Evolutionary conservation across 1,140 invertebrate species (phyloP).

Genomic region (Brachionus sp.): DNA sequence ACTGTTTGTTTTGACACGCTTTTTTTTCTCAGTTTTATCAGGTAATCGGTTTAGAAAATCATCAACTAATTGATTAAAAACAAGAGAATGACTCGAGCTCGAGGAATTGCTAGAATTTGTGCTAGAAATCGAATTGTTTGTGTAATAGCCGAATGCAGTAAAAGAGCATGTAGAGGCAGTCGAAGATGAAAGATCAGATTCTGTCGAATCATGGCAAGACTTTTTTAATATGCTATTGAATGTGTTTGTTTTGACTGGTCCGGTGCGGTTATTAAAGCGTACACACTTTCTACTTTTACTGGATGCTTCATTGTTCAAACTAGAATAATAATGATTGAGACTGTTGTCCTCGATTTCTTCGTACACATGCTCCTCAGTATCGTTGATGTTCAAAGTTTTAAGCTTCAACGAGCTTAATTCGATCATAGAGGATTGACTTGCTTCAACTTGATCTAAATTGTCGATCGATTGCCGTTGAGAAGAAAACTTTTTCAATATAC

Average conservation of each 20-base stretch:
- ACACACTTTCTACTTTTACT: conserved; percentile 14
- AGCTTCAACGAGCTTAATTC: not conserved
- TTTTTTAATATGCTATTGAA: not conserved
- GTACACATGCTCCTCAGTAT: not conserved
- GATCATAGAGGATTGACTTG: not conserved
- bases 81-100: not conserved
- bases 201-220: not conserved
- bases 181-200: not conserved
- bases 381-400: not conserved
- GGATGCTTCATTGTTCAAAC: not conserved
- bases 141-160: not conserved
- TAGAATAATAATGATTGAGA: not conserved
- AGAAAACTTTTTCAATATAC: conserved; percentile 3
- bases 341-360: conserved; percentile 22
- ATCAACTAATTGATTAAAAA: conserved; percentile 26
- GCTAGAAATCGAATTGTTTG: conserved; percentile 18
- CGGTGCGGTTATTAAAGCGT: not conserved
- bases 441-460: not conserved
- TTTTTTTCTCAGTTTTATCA: not conserved
- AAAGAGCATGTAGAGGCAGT: not conserved
- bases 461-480: conserved; percentile 7
- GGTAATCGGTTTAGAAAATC: conserved; percentile 7
- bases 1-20: not conserved
- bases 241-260: not conserved
- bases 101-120: not conserved